Evolutionary conservation across 2,888 invertebrate genomes (phyloP), one percentile per base, ranked within the genome.

Genomic region (Gari tellinella): DNA sequence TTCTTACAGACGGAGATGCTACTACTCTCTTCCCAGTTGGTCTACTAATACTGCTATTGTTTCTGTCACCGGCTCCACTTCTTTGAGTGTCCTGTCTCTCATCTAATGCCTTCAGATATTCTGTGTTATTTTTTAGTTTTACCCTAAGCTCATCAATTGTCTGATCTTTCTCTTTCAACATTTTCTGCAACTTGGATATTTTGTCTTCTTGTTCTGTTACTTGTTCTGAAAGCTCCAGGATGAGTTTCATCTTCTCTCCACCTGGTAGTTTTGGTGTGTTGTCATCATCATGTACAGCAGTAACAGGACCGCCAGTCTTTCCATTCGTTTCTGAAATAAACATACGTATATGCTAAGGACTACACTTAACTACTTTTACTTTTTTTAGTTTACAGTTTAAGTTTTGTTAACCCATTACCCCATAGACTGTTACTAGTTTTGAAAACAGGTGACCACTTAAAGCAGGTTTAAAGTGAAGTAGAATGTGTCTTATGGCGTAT

Each of bases 191-290:
- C 48, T 69, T 74, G 1, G 63, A 38, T 40, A 89, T 87, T 60
- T 78, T 81, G 26, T 83, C 83, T 17, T 64, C 74, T 52, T 88
- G 89, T 48, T 88, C 88, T 23, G 85, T 83, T 23, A 88, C 80
- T 64, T 88, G 87, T 41, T 81, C 78, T 10, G 89, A 89, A 43
- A 89, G 75, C 41, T 88, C 86, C 10, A 89, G 72, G 31, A 89
- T 87, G 40, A 89, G 68, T 51, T 83, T 82, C 75, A 84, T 84
- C 56, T 82, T 81, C 46, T 75, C 76, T 37, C 73, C 74, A 17
- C 78, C 78, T 12, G 78, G 70, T 15, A 74, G 62, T 43, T 63
- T 63, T 21, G 62, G 62, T 2, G 38, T 17, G n/a, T 55, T 45
- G 2, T 64, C 64, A 21, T 31, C 31, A 31, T 31, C 31, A 31